A percentile compares a stretch with the other conserved stretches of the same genome.
These are phyloP conservation scores for Loripinus fragilis DNA, from an alignment of 2,888 invertebrate species.

Conservation along the genomic window DNA sequence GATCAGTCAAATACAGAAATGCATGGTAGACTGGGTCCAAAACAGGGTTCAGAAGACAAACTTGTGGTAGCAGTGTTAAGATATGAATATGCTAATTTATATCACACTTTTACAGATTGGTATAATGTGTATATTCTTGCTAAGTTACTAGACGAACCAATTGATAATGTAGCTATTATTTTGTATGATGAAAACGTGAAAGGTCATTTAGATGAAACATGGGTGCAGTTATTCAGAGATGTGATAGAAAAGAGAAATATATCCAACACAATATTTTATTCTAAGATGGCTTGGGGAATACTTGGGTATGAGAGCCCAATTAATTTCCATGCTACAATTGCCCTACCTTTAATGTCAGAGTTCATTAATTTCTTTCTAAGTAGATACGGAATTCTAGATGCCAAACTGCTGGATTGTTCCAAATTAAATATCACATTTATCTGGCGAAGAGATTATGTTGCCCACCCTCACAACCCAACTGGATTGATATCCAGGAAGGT, in stretches of 20 bases:
- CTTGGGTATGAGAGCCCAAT: conserved; percentile 80
- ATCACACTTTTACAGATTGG: conserved; percentile 79
- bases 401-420: conserved; percentile 69
- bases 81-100: conserved; percentile 80
- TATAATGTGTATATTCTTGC: conserved; percentile 77
- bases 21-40: not conserved
- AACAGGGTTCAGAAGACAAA: not conserved
- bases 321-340: conserved; percentile 67
- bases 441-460: conserved; percentile 81
- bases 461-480: conserved; percentile 80
- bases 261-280: conserved; percentile 60
- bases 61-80: conserved; percentile 70
- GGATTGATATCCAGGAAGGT: conserved; percentile 80
- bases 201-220: conserved; percentile 76
- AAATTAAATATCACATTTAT: conserved; percentile 76
- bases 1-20: not conserved
- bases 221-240: conserved; percentile 77
- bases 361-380: conserved; percentile 79
- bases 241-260: conserved; percentile 66
- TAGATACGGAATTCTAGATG: conserved; percentile 52
- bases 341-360: conserved; percentile 73
- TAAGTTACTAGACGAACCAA: conserved; percentile 63
- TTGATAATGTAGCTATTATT: conserved; percentile 72
- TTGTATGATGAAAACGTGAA: conserved; percentile 77
- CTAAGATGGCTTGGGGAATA: conserved; percentile 77